These are phyloP conservation scores for Noturus placidus DNA, from an alignment of 2,113 vertebrate genomes.

Conservation along the genomic window DNA sequence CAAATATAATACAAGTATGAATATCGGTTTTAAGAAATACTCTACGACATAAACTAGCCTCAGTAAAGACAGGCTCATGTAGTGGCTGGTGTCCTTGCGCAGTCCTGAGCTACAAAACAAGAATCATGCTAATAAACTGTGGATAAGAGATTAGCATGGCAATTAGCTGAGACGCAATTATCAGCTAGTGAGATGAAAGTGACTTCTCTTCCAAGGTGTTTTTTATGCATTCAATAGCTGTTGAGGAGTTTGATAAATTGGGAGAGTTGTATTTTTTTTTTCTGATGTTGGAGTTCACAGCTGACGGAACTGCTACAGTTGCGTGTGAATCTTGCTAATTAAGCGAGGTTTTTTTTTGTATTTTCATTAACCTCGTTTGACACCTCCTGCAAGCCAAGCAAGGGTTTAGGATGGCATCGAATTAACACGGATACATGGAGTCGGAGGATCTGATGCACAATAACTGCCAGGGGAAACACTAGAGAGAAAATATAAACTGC, in stretches of 20 bases:
- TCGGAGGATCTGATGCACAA: conserved; percentile 21
- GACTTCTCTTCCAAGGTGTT: conserved; percentile 64
- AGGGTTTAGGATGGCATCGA: conserved; percentile 38
- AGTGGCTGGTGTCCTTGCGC: conserved; percentile 28
- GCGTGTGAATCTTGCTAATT: conserved; percentile 54
- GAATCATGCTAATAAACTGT: conserved; percentile 63
- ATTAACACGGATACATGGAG: conserved; percentile 33
- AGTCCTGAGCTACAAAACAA: conserved; percentile 58
- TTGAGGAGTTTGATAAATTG: conserved; percentile 56
- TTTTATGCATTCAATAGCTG: conserved; percentile 57
- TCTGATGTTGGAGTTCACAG: conserved; percentile 50
- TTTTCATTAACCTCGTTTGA: conserved; percentile 55
- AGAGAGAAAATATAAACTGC: conserved; percentile 9
- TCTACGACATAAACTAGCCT: background rate
- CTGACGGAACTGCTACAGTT: conserved; percentile 48
- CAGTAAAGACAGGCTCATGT: background rate
- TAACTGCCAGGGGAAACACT: conserved; percentile 25
- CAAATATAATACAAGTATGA: background rate
- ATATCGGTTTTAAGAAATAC: background rate
- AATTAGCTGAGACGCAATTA: conserved; percentile 81
- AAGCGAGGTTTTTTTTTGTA: conserved; percentile 35
- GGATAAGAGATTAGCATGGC: conserved; percentile 70
- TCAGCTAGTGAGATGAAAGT: conserved; percentile 68
- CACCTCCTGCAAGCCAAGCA: conserved; percentile 48
- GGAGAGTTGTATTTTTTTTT: background rate